Evolutionary conservation across 1,140 invertebrate genomes (phyloP).

Genomic region (Pachyrhynchus sulphureomaculatus): DNA sequence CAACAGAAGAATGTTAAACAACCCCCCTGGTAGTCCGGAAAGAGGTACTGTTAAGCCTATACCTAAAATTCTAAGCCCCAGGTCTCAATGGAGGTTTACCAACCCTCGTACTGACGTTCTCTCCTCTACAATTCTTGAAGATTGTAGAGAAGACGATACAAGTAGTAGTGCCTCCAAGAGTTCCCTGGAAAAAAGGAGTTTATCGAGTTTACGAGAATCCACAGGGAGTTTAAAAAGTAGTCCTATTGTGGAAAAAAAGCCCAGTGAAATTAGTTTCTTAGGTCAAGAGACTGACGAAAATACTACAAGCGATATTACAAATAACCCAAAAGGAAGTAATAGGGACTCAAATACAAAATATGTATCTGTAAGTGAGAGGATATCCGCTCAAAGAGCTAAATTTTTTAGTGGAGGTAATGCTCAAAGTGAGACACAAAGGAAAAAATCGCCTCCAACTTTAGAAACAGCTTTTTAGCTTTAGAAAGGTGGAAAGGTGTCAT

Average conservation of each 20-base stretch:
- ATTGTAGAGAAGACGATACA: constrained; percentile 69
- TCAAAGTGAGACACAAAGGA: constrained; percentile 18
- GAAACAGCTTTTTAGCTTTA: constrained; percentile 61
- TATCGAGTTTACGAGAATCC: neutral
- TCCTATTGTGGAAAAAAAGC: constrained; percentile 49
- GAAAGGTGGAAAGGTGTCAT: constrained; percentile 1
- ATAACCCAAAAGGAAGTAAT: constrained; percentile 17
- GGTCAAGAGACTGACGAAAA: constrained; percentile 13
- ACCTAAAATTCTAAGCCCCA: constrained; percentile 68
- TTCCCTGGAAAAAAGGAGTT: constrained; percentile 21
- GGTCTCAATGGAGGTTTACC: constrained; percentile 69
- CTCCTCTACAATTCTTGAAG: constrained; percentile 83
- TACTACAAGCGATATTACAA: constrained; percentile 8
- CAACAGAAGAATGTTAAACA: constrained; percentile 59
- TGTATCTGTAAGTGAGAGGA: constrained; percentile 54
- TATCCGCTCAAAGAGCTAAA: constrained; percentile 58
- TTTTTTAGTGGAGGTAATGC: constrained; percentile 51
- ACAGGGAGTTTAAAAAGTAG: neutral
- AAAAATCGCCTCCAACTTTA: constrained; percentile 55
- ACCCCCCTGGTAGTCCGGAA: constrained; percentile 55
- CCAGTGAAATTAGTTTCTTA: constrained; percentile 23
- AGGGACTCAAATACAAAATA: constrained; percentile 39
- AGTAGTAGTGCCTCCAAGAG: constrained; percentile 44
- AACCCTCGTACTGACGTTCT: constrained; percentile 77
- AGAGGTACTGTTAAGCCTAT: constrained; percentile 56